Conservation (phyloP, 2,888 invertebrate species). For the Monochamus alternatus region DNA sequence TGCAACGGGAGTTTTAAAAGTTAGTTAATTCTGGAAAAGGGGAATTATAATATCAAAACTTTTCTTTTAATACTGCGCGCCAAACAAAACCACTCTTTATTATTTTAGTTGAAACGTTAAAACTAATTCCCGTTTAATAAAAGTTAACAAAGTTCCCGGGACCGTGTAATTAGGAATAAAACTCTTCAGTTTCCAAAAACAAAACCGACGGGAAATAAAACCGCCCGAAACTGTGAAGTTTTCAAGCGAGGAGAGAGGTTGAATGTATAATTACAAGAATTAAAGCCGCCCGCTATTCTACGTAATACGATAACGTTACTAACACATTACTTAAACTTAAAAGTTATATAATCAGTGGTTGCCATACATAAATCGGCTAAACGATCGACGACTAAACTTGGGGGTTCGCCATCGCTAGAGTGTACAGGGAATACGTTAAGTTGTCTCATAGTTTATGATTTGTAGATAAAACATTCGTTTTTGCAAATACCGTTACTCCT, state of each 20-base stretch:
- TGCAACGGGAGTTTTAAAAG: background rate
- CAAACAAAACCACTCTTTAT: constrained; percentile 22
- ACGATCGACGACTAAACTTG: background rate
- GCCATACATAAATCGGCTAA: background rate
- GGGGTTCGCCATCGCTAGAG: background rate
- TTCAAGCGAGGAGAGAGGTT: constrained; percentile 4
- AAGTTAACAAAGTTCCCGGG: constrained; percentile 32
- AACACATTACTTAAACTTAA: constrained; percentile 36
- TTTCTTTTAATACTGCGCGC: constrained; percentile 13
- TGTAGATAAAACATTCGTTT: too few relatives aligned
- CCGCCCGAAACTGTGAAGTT: constrained; percentile 25
- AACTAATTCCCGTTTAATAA: constrained; percentile 34
- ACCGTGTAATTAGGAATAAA: constrained; percentile 30
- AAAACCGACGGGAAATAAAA: constrained; percentile 25
- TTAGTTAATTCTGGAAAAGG: constrained; percentile 7
- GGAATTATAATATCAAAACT: constrained; percentile 27
- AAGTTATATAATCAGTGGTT: background rate
- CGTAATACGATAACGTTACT: constrained; percentile 33
- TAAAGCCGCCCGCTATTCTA: constrained; percentile 21
- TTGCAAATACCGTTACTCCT: too few relatives aligned
- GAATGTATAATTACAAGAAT: constrained; percentile 33
- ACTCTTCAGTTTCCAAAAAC: constrained; percentile 22
- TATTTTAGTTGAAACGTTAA: constrained; percentile 27
- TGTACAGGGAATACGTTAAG: background rate
- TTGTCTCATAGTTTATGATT: too few relatives aligned